Conservation (phyloP, 1,140 invertebrate species). For the Planococcus citri region DNA sequence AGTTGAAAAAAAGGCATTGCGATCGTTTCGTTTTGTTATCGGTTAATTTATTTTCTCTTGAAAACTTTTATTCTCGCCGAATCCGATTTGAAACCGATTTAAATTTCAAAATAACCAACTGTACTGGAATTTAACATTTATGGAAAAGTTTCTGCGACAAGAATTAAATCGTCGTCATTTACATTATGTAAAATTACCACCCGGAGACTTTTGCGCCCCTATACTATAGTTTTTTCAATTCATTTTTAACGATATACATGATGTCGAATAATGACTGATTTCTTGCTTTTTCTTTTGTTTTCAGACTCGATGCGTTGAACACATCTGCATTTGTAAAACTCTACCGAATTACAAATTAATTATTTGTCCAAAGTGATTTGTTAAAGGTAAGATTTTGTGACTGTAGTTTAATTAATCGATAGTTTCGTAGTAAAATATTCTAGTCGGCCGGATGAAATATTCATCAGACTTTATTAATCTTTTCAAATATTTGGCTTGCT, state of each 20-base stretch:
- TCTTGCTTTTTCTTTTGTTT: not conserved
- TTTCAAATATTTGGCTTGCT: too few species aligned
- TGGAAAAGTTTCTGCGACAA: not conserved
- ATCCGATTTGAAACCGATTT: slow-evolving; percentile 2
- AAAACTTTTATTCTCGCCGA: not conserved
- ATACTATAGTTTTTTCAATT: too few species aligned
- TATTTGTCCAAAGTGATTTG: slow-evolving; percentile 2
- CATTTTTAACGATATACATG: too few species aligned
- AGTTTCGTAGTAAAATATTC: too few species aligned
- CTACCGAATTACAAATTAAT: not conserved
- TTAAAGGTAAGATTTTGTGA: not conserved
- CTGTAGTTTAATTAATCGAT: too few species aligned
- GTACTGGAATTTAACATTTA: not conserved
- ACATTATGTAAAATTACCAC: not conserved
- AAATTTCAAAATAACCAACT: slow-evolving; percentile 8
- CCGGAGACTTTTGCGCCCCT: not conserved
- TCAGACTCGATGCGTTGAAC: not conserved
- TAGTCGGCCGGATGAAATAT: too few species aligned
- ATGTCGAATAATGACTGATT: not conserved
- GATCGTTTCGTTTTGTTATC: not conserved
- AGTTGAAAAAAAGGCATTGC: not conserved
- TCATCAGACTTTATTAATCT: too few species aligned
- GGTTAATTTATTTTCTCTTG: not conserved
- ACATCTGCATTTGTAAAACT: not conserved
- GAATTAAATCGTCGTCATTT: not conserved